These are phyloP conservation scores for Megatriorchis doriae DNA, from an alignment of 2,113 vertebrate species.

Conservation along the genomic window DNA sequence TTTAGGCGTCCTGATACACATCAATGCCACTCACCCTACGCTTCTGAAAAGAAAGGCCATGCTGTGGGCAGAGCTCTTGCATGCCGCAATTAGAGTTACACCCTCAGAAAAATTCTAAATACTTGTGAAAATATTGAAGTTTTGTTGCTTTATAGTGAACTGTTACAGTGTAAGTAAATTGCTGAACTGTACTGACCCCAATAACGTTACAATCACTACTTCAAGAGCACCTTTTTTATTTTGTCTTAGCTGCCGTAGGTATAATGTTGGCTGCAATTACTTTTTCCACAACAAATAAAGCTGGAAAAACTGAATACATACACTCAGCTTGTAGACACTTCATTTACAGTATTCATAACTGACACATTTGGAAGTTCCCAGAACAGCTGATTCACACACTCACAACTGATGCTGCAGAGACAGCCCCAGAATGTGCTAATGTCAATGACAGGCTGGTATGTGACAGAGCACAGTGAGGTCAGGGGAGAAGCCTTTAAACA, in stretches of 20 bases:
- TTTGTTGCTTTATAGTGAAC: not conserved
- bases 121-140: not conserved
- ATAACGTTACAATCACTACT: accelerated
- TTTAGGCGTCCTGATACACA: not conserved
- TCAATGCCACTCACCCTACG: not conserved
- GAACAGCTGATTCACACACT: slow-evolving; percentile 56
- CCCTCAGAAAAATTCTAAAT: not conserved
- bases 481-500: not conserved
- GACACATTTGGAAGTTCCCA: slow-evolving; percentile 2
- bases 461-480: not conserved
- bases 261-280: not conserved
- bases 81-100: not conserved
- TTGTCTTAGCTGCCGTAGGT: not conserved
- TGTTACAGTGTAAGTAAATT: not conserved
- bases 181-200: not conserved
- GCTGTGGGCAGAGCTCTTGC: not conserved
- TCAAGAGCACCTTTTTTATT: not conserved
- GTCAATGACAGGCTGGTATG: not conserved
- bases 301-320: not conserved
- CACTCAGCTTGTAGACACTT: not conserved
- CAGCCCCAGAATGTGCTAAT: not conserved
- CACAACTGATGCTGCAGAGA: not conserved
- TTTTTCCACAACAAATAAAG: slow-evolving; percentile 36
- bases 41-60: not conserved
- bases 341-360: not conserved